Percentiles rank a stretch among this genome's conserved stretches.
phyloP scores from a whole-genome alignment of 2,888 invertebrate genomes.

The Epinotia demarniana region DNA sequence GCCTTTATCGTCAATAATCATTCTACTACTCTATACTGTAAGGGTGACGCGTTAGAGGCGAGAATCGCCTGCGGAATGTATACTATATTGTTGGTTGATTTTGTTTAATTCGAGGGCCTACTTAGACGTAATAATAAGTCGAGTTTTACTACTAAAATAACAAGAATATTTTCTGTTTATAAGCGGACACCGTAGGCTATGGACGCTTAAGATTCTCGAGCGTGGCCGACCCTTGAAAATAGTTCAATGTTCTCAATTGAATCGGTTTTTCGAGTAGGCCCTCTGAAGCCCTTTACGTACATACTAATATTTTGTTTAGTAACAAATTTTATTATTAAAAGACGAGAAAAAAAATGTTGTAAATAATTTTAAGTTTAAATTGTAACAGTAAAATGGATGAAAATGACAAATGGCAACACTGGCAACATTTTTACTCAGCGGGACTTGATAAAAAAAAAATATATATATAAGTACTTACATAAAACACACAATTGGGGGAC shows the following conservation, averaged over 20 bases:
- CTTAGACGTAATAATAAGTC: not conserved
- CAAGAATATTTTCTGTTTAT: no score
- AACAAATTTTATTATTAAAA: slow-evolving; percentile 16
- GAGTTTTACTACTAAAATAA: no score
- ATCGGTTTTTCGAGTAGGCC: not conserved
- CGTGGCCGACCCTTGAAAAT: no score
- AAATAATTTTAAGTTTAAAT: not conserved
- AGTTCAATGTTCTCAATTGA: not conserved
- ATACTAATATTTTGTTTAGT: not conserved
- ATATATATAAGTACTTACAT: no score
- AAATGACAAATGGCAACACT: not conserved
- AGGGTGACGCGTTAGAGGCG: not conserved
- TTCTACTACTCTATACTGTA: slow-evolving; percentile 35
- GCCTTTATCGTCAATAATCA: slow-evolving; percentile 57
- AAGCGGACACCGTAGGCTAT: no score
- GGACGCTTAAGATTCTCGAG: no score
- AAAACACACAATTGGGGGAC: no score
- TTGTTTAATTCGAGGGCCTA: slow-evolving; percentile 1
- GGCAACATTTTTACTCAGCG: not conserved
- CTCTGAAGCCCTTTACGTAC: not conserved
- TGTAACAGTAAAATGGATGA: not conserved
- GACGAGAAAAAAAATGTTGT: slow-evolving; percentile 5
- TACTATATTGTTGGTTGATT: not conserved
- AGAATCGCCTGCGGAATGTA: slow-evolving; percentile 6
- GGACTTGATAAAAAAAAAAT: no score